Evolutionary conservation across 2,113 vertebrate genomes (phyloP), one percentile per base, ranked within the genome.

Genomic region (Macquaria australasica): DNA sequence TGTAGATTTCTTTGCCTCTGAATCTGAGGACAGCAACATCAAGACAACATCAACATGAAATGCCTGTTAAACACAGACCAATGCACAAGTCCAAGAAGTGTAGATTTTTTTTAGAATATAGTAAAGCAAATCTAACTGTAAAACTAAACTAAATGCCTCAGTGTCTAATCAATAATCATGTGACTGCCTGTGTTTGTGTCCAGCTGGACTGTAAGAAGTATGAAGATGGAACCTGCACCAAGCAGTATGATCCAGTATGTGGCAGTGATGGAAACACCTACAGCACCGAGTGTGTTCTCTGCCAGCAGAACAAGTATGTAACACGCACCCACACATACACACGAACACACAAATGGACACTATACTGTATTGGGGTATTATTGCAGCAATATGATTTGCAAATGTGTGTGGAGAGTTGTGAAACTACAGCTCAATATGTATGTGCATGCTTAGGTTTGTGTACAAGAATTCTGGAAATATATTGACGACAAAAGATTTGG

Each of bases 241-340:
- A 64, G 58, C 53, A 94, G 48, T 87, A 53, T 12, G 59, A 88
- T 64, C 95, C 94, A 11, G 87, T 95, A 10, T 95, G 95, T 79
- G 95, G 94, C 41, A 89, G 45, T 6, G 83, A 95, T 79, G 92
- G 88, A 41, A 0, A 6, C 0, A 91, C 85, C 0, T 95, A 95
- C 73, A 21, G 58, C 72, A 95, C 84, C 0, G 85, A 94, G 73
- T 95, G 95, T 80, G 21, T 91, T 8, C 89, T 95, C 5, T 94
- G 92, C 73, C 5, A 20, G 25, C 1, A 73, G 0, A 95, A 90
- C 90, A 92, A 73, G 94, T 77, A 89, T 5, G 85, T 89, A 51
- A 73, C 34, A 53, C 9, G 11, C 10, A 14, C 25, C 9, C 41
- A 28, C 63, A 39, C 28, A 14, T 41, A 45, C 25, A 62, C 66